Evolutionary conservation across 2,797 vertebrate species (phyloP).

Genomic region (Mareca strepera): DNA sequence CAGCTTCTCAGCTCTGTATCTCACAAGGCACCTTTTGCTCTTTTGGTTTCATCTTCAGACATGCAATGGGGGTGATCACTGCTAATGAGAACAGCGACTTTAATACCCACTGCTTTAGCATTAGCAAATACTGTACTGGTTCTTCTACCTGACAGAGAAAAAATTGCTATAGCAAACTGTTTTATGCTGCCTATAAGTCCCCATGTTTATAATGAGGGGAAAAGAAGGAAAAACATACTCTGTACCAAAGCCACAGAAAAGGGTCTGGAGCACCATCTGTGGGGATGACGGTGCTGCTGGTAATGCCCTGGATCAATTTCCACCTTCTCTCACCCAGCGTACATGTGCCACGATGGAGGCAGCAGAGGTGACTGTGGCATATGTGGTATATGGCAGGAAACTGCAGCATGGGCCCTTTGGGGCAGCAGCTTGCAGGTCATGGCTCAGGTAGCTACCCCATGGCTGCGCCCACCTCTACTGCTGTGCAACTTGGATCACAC

Average conservation of each 20-base stretch:
- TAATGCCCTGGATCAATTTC: neutral
- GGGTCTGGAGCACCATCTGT: fast-evolving
- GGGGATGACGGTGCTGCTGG: neutral
- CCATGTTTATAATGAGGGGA: fast-evolving
- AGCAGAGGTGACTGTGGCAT: fast-evolving
- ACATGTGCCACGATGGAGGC: fast-evolving
- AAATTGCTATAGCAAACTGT: neutral
- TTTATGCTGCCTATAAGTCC: neutral
- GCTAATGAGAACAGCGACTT: neutral
- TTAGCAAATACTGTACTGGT: neutral
- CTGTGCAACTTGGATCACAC: fast-evolving
- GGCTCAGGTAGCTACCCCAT: fast-evolving
- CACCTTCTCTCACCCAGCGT: fast-evolving
- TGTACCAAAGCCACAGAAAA: neutral
- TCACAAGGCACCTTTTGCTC: neutral
- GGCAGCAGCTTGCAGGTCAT: neutral
- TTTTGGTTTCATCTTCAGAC: neutral
- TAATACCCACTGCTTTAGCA: neutral
- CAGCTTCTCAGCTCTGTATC: neutral
- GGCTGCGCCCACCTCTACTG: neutral
- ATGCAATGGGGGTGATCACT: neutral
- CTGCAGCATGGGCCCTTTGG: neutral
- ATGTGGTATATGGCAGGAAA: neutral
- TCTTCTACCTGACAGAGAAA: neutral
- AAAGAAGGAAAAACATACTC: neutral